phyloP scores from a whole-genome alignment of 2,888 invertebrate genomes.

The Aspidapion aeneum region DNA sequence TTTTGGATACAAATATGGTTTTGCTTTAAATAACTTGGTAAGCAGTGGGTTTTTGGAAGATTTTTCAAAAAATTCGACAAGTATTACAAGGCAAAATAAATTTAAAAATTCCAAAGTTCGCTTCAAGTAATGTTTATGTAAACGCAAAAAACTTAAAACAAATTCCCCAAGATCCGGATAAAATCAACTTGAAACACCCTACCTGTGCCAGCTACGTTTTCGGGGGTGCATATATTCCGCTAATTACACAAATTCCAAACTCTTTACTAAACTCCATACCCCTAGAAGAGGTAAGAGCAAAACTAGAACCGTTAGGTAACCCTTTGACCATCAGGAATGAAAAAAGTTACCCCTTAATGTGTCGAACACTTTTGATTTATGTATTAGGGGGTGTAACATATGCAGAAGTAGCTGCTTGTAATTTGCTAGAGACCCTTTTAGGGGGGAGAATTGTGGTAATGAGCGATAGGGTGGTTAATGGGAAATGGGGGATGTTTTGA shows the following conservation, averaged over 20 bases:
- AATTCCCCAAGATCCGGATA: slow-evolving; percentile 62
- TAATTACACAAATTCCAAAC: slow-evolving; percentile 59
- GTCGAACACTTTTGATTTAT: slow-evolving; percentile 77
- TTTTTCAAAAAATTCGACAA: slow-evolving; percentile 32
- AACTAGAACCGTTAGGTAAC: slow-evolving; percentile 48
- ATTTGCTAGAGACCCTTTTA: slow-evolving; percentile 72
- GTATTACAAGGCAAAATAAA: slow-evolving; percentile 33
- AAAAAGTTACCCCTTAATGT: slow-evolving; percentile 51
- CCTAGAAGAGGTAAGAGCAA: slow-evolving; percentile 54
- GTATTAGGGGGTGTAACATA: slow-evolving; percentile 90
- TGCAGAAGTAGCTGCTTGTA: slow-evolving; percentile 88
- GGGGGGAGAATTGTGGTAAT: slow-evolving; percentile 75
- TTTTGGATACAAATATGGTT: slow-evolving; percentile 79
- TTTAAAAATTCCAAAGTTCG: slow-evolving; percentile 51
- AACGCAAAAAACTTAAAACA: slow-evolving; percentile 71
- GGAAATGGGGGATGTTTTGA: slow-evolving; percentile 55
- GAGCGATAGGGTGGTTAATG: slow-evolving; percentile 75
- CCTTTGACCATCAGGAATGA: slow-evolving; percentile 36
- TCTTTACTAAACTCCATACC: slow-evolving; percentile 55
- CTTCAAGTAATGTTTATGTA: slow-evolving; percentile 61
- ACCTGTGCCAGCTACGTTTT: slow-evolving; percentile 92
- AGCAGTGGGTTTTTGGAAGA: slow-evolving; percentile 63
- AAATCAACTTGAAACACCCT: slow-evolving; percentile 61
- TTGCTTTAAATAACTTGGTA: slow-evolving; percentile 74
- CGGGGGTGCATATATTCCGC: slow-evolving; percentile 85